A percentile compares a stretch with the other conserved stretches of the same genome.
These are phyloP conservation scores for Chaetodon trifascialis DNA, from an alignment of 2,113 vertebrate genomes.

Conservation along the genomic window DNA sequence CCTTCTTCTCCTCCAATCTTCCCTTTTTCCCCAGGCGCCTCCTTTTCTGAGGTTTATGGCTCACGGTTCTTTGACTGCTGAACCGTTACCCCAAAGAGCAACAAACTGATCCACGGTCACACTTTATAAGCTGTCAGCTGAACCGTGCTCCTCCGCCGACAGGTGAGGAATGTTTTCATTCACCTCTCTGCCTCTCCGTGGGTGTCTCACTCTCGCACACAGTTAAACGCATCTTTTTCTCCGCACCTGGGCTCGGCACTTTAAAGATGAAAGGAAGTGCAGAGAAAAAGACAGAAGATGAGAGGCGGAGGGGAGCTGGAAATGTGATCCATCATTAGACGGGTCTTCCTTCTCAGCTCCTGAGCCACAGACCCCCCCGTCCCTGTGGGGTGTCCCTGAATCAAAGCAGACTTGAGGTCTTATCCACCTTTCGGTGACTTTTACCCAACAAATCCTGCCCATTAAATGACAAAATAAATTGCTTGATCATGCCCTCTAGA, in stretches of 20 bases:
- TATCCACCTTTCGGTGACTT: neutral
- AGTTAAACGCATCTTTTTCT: slow-evolving; percentile 52
- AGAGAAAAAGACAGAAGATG: slow-evolving; percentile 60
- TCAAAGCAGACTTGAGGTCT: slow-evolving; percentile 34
- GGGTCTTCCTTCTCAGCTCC: slow-evolving; percentile 40
- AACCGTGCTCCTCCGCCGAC: slow-evolving; percentile 62
- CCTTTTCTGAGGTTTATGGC: slow-evolving; percentile 60
- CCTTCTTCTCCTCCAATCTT: slow-evolving; percentile 42
- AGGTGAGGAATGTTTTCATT: slow-evolving; percentile 79
- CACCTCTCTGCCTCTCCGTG: slow-evolving; percentile 60
- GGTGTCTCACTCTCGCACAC: slow-evolving; percentile 30
- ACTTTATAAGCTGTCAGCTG: slow-evolving; percentile 76
- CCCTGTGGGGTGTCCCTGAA: slow-evolving; percentile 27
- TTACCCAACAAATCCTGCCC: neutral
- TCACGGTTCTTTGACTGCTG: slow-evolving; percentile 65
- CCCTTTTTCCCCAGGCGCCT: slow-evolving; percentile 34
- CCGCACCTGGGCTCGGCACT: slow-evolving; percentile 66
- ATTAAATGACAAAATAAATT: neutral
- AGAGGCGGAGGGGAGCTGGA: slow-evolving; percentile 49
- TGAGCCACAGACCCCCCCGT: neutral
- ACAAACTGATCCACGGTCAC: slow-evolving; percentile 72
- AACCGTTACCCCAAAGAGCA: slow-evolving; percentile 73
- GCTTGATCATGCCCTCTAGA: neutral
- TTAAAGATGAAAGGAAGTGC: slow-evolving; percentile 69
- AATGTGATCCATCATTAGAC: slow-evolving; percentile 72